A percentile compares a stretch with the other conserved stretches of the same genome.
These are phyloP conservation scores for Rhyacophila evoluta DNA, from an alignment of 2,888 invertebrate genomes.

Conservation along the genomic window DNA sequence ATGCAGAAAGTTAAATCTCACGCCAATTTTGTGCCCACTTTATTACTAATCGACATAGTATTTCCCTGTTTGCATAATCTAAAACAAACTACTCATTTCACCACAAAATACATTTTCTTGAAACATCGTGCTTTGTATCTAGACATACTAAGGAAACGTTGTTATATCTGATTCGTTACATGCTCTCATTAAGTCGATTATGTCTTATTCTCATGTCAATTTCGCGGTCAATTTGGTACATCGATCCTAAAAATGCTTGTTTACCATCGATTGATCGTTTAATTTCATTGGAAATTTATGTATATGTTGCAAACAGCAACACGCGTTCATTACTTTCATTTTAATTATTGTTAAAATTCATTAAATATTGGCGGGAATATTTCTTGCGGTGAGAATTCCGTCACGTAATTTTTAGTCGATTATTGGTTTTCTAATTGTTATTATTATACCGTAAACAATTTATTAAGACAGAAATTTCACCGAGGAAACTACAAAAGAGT, in stretches of 20 bases:
- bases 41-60: not conserved
- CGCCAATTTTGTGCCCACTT: not conserved
- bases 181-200: too few species aligned
- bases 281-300: too few species aligned
- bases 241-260: too few species aligned
- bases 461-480: not conserved
- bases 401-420: not conserved
- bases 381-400: not conserved
- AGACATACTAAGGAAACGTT: not conserved
- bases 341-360: not conserved
- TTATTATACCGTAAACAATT: not conserved
- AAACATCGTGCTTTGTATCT: not conserved
- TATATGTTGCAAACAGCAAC: too few species aligned
- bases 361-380: not conserved
- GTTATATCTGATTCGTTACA: not conserved
- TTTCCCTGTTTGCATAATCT: slow-evolving; percentile 4
- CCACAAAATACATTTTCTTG: not conserved
- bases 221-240: too few species aligned
- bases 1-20: not conserved
- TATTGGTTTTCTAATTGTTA: slow-evolving; percentile 11
- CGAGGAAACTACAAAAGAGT: not conserved
- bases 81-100: not conserved
- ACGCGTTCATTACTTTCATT: not conserved
- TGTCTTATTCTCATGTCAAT: too few species aligned
- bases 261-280: too few species aligned